phyloP scores from a whole-genome alignment of 2,797 vertebrate species.

The Synanceia verrucosa region DNA sequence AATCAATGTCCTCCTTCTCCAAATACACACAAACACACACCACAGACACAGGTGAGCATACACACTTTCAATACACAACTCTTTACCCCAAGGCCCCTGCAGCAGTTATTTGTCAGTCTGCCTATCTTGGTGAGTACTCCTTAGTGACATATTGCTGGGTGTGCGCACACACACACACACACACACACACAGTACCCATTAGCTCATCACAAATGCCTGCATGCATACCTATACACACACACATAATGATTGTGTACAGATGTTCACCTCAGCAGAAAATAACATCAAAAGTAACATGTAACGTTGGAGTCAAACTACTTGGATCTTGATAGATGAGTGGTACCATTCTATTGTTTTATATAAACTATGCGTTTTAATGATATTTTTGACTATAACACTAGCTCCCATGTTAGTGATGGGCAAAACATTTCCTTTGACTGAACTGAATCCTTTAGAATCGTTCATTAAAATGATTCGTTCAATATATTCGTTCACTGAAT shows the following conservation, averaged over 20 bases:
- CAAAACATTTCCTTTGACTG: too few species aligned
- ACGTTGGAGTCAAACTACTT: background rate
- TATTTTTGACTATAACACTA: too few species aligned
- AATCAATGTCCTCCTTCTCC: constrained; percentile 33
- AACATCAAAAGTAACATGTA: background rate
- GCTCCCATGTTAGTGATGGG: too few species aligned
- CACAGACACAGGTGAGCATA: constrained; percentile 34
- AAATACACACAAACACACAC: constrained; percentile 32
- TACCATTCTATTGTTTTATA: too few species aligned
- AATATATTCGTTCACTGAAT: too few species aligned
- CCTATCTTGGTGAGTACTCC: constrained; percentile 10
- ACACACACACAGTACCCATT: background rate
- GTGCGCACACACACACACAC: background rate
- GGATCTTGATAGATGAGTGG: background rate
- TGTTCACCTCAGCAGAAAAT: background rate
- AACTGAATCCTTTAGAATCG: too few species aligned
- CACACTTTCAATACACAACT: background rate
- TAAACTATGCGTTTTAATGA: too few species aligned
- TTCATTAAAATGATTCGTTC: too few species aligned
- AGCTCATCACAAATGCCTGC: background rate
- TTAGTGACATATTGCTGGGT: constrained; percentile 1
- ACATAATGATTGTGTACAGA: background rate
- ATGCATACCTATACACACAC: background rate
- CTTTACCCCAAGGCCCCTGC: constrained; percentile 1
- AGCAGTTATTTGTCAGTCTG: constrained; percentile 19